These are phyloP conservation scores for Pteronotus mesoamericanus DNA, from an alignment of 2,797 vertebrate species.

Conservation along the genomic window DNA sequence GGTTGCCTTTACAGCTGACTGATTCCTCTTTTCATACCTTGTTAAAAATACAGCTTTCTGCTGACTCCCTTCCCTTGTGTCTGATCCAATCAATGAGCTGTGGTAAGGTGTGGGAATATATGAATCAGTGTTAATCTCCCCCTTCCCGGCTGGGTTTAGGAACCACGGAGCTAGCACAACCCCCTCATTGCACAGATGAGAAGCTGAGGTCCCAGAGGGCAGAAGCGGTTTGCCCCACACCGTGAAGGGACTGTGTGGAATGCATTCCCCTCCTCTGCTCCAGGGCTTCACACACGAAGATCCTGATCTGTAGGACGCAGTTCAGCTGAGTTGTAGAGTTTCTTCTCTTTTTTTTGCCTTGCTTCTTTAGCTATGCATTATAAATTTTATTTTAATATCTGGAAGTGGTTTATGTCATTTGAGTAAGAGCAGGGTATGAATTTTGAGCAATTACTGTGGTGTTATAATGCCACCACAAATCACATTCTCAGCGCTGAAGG, in stretches of 20 bases:
- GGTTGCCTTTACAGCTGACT: background rate
- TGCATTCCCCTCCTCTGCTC: background rate
- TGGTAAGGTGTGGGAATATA: background rate
- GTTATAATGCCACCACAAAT: background rate
- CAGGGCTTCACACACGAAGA: background rate
- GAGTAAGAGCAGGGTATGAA: background rate
- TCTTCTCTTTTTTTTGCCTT: background rate
- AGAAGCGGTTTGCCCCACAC: background rate
- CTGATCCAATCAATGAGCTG: background rate
- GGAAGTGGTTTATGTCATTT: background rate
- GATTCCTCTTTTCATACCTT: background rate
- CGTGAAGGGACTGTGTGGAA: background rate
- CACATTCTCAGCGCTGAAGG: background rate
- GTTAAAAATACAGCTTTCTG: background rate
- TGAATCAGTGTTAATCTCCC: background rate
- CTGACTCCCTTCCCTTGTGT: background rate
- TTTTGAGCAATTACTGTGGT: background rate
- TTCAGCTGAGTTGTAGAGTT: background rate
- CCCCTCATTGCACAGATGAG: background rate
- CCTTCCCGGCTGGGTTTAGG: background rate
- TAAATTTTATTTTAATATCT: slow-evolving; percentile 36
- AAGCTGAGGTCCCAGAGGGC: background rate
- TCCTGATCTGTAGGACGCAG: background rate
- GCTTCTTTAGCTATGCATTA: background rate
- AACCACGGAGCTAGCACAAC: background rate